Percentiles rank a stretch among this genome's conserved stretches.
Evolutionary conservation across 2,888 invertebrate genomes (phyloP).

Genomic region (Scelioninae gen. 2): DNA sequence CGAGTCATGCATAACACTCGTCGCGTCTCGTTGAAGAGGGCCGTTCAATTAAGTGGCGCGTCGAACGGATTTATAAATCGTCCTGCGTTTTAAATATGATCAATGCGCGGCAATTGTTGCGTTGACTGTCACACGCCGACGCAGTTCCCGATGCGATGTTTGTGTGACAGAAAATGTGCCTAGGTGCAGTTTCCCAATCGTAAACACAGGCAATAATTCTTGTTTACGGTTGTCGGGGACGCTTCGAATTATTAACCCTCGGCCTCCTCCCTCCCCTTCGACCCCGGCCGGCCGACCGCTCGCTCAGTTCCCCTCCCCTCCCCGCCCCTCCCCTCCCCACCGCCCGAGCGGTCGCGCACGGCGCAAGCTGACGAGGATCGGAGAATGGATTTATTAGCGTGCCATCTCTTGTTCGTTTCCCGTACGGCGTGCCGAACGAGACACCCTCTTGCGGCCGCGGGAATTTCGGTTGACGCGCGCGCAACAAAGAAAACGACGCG

Average conservation of each 20-base stretch:
- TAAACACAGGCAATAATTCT: conserved; percentile 41
- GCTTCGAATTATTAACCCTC: conserved; percentile 29
- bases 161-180: conserved; percentile 11
- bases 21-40: background rate
- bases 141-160: conserved; percentile 13
- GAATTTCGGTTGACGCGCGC: conserved; percentile 51
- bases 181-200: conserved; percentile 31
- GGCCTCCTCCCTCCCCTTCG: background rate
- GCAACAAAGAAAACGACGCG: conserved; percentile 53
- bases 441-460: conserved; percentile 50
- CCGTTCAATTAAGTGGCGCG: conserved; percentile 1
- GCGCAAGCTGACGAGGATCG: conserved; percentile 50
- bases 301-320: background rate
- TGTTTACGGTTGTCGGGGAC: conserved; percentile 42
- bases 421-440: conserved; percentile 40
- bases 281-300: no score
- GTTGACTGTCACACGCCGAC: conserved; percentile 10
- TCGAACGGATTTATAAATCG: conserved; percentile 4
- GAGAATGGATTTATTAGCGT: conserved; percentile 58
- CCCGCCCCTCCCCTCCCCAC: no score
- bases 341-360: background rate
- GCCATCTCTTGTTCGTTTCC: conserved; percentile 56
- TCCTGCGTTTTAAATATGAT: conserved; percentile 7
- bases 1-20: background rate
- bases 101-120: conserved; percentile 2